Percentiles rank a stretch among this genome's conserved stretches.
Evolutionary conservation across 2,888 invertebrate genomes (phyloP).

Genomic region (Ferdinandea cuprea): DNA sequence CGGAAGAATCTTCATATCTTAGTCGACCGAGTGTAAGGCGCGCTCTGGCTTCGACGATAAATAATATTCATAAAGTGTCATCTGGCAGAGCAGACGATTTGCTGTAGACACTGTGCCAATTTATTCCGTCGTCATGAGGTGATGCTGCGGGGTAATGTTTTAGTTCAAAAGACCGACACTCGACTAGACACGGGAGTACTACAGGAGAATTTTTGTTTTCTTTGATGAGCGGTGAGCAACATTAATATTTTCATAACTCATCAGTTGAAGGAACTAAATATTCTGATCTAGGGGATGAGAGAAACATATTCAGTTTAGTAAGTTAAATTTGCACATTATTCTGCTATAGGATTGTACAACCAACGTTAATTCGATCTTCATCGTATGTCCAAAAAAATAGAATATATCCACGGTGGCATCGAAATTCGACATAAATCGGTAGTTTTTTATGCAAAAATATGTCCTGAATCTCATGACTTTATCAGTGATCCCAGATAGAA

Average conservation of each 20-base stretch:
- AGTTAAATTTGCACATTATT: no score
- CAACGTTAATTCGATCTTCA: no score
- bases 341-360: no score
- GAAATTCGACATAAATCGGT: no score
- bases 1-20: conserved; percentile 43
- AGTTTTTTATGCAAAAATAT: no score
- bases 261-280: not conserved
- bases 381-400: no score
- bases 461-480: no score
- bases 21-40: conserved; percentile 10
- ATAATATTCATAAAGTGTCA: conserved; percentile 73
- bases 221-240: conserved; percentile 64
- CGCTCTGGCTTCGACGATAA: conserved; percentile 41
- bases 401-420: no score
- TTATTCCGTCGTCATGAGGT: conserved; percentile 25
- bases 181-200: conserved; percentile 39
- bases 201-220: conserved; percentile 19
- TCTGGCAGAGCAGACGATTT: conserved; percentile 30
- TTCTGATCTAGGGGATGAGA: conserved; percentile 13
- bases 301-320: conserved; percentile 6
- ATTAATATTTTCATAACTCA: conserved; percentile 73
- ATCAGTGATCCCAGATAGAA: no score
- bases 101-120: conserved; percentile 63
- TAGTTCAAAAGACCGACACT: conserved; percentile 15
- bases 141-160: not conserved